Evolutionary conservation across 2,113 vertebrate genomes (phyloP), one percentile per base, ranked within the genome.

Genomic region (Pseudorhombus dupliciocellatus): DNA sequence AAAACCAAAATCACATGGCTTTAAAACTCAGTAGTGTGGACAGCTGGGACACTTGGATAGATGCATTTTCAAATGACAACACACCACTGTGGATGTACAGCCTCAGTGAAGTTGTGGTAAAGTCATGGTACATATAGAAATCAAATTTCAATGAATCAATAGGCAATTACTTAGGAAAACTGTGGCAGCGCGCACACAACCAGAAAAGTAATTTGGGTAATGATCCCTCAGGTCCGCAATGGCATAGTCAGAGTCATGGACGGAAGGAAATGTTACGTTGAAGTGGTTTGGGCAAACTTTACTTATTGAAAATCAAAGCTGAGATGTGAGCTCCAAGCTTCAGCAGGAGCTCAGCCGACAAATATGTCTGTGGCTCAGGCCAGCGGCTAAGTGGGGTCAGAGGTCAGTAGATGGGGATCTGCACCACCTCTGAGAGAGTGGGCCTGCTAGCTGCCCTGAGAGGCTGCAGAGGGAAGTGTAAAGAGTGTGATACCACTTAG

Each of bases 111-210:
- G 46, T 51, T 59, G 26, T 46, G 37, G n/a, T 21, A 70, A 73
- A 21, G 14, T 75, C n/a, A n/a, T n/a, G n/a, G n/a, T n/a, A n/a
- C n/a, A n/a, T 40, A 73, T 37, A n/a, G 14, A 21, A 16, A 52
- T 58, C 60, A 63, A 4, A 75, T 68, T 53, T 79, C 57, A 61
- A 56, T 57, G 11, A 84, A 84, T 90, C 79, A 80, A 81, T 85
- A 87, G 44, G 8, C 42, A 81, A 84, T 90, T 85, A 86, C 69
- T 83, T 75, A 70, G 53, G 61, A 60, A 74, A 61, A 62, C 28
- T 24, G 42, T 18, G 22, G 62, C 31, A 74, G 63, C 44, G 62
- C 66, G 52, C 64, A 58, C 34, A 25, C 75, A 68, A 81, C 4
- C 10, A 34, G 44, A 70, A 56, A 70, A 73, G 24, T 61, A 57